These are phyloP conservation scores for Blastomussa wellsi DNA, from an alignment of 92 coral and sea anemone species.

Conservation along the genomic window DNA sequence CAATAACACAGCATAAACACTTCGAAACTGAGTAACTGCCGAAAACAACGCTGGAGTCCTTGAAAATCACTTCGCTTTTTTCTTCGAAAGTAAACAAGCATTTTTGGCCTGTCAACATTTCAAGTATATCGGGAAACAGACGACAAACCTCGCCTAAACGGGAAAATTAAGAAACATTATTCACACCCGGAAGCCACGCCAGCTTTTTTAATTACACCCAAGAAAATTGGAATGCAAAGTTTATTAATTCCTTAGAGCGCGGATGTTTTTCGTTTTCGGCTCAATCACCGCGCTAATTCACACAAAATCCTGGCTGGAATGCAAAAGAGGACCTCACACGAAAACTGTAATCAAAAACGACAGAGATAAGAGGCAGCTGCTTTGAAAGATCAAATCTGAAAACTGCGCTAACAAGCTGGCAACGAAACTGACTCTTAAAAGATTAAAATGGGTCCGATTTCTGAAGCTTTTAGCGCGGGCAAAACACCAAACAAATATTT, in stretches of 20 bases:
- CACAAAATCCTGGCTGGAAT: constrained; percentile 26
- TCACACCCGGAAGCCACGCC: constrained; percentile 1
- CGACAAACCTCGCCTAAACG: neutral
- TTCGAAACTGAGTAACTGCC: neutral
- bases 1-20: neutral
- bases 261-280: constrained; percentile 32
- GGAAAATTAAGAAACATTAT: constrained; percentile 12
- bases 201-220: constrained; percentile 23
- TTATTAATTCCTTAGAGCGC: constrained; percentile 5
- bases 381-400: neutral
- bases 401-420: neutral
- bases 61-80: constrained; percentile 9
- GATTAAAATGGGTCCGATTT: constrained; percentile 5
- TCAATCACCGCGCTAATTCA: neutral
- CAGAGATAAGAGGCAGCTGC: constrained; percentile 28
- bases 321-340: constrained; percentile 15
- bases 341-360: neutral
- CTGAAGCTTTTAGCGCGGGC: constrained; percentile 10
- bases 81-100: constrained; percentile 20
- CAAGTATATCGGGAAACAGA: neutral
- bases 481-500: constrained; percentile 23
- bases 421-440: neutral
- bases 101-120: constrained; percentile 15
- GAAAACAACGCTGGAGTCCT: constrained; percentile 28
- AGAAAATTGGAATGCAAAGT: constrained; percentile 1